phyloP scores from a whole-genome alignment of 2,888 invertebrate species.

The Ennomos quercinarius region DNA sequence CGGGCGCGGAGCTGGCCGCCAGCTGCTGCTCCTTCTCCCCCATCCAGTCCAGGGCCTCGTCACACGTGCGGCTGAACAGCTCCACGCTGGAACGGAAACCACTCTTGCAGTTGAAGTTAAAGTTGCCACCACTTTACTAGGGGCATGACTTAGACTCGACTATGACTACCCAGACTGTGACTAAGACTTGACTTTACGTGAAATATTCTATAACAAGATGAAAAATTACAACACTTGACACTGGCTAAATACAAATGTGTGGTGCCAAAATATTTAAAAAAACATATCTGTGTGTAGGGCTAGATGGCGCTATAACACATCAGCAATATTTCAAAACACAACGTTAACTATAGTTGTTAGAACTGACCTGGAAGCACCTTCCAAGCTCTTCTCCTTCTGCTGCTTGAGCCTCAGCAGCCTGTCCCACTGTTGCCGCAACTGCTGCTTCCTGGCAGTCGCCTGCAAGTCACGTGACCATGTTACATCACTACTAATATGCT shows the following conservation, averaged over 20 bases:
- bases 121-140: no score
- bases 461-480: conserved; percentile 17
- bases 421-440: conserved; percentile 96
- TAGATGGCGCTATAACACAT: no score
- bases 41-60: conserved; percentile 99
- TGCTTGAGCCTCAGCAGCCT: conserved; percentile 93
- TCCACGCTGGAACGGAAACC: conserved; percentile 89
- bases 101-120: no score
- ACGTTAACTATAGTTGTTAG: neutral
- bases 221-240: no score
- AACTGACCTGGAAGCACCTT: conserved; percentile 92
- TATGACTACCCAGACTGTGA: no score
- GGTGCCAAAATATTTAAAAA: no score
- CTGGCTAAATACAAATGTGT: no score
- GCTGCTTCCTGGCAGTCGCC: conserved; percentile 89
- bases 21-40: conserved; percentile 96
- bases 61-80: conserved; percentile 97
- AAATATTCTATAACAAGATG: no score
- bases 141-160: no score
- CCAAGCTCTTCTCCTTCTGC: conserved; percentile 95
- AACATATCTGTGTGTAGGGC: no score
- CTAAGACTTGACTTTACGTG: no score
- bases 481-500: neutral
- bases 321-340: no score
- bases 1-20: conserved; percentile 90